These are phyloP conservation scores for Oceanites oceanicus DNA, from an alignment of 2,113 vertebrate genomes.

Conservation along the genomic window DNA sequence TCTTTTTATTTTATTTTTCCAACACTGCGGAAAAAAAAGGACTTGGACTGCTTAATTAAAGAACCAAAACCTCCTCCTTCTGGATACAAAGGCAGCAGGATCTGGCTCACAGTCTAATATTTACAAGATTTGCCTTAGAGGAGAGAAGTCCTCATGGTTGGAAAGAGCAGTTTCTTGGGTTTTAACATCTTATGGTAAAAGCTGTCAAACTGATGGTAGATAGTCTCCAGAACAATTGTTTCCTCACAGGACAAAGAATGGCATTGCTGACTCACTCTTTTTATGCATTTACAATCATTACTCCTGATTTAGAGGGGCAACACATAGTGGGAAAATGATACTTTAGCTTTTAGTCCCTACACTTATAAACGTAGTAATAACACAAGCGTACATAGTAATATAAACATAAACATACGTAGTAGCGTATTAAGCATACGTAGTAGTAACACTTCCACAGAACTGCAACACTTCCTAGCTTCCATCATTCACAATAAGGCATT, in stretches of 20 bases:
- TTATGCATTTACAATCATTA: background rate
- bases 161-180: background rate
- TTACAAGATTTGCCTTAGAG: background rate
- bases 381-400: background rate
- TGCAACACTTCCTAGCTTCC: background rate
- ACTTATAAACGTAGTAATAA: background rate
- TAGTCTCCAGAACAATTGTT: background rate
- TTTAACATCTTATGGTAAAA: background rate
- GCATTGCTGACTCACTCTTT: background rate
- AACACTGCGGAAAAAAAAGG: background rate
- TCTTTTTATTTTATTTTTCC: slow-evolving; percentile 47
- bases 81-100: background rate
- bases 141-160: background rate
- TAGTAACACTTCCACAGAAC: background rate
- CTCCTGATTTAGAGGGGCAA: background rate
- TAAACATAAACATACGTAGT: background rate
- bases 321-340: background rate
- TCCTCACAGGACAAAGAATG: background rate
- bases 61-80: slow-evolving; percentile 1
- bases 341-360: background rate
- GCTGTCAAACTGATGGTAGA: background rate
- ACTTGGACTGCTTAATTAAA: background rate
- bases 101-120: background rate
- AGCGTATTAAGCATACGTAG: background rate
- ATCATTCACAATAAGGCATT: background rate